These are phyloP conservation scores for Agrotis segetum DNA, from an alignment of 2,888 invertebrate species.

Conservation along the genomic window DNA sequence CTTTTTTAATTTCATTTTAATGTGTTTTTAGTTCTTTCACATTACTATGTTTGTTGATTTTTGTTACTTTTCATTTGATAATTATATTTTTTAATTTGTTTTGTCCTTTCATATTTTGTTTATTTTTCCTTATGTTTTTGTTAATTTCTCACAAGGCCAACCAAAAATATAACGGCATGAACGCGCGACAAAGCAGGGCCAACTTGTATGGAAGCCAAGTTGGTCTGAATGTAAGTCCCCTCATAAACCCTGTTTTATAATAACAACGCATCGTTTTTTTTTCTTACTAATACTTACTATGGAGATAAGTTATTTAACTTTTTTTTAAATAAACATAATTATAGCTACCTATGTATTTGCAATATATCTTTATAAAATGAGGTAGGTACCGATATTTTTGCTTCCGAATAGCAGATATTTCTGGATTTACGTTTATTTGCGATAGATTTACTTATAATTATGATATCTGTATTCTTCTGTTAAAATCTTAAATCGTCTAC, in stretches of 20 bases:
- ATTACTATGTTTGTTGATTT: neutral
- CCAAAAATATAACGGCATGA: conserved; percentile 84
- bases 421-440: no score
- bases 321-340: no score
- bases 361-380: neutral
- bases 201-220: conserved; percentile 84
- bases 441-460: no score
- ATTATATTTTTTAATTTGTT: neutral
- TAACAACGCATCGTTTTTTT: conserved; percentile 49
- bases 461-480: no score
- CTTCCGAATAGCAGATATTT: no score
- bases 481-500: no score
- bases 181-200: conserved; percentile 79
- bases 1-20: no score
- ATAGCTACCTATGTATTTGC: no score
- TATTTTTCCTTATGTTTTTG: conserved; percentile 34
- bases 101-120: neutral
- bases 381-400: no score
- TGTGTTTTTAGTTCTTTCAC: neutral
- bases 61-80: neutral
- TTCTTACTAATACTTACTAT: conserved; percentile 19
- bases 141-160: conserved; percentile 79
- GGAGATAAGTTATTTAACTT: no score
- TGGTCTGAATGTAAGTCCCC: conserved; percentile 84
- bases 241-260: conserved; percentile 27